Conservation (phyloP, 2,888 invertebrate species). For the Ormyrus pomaceus region DNA sequence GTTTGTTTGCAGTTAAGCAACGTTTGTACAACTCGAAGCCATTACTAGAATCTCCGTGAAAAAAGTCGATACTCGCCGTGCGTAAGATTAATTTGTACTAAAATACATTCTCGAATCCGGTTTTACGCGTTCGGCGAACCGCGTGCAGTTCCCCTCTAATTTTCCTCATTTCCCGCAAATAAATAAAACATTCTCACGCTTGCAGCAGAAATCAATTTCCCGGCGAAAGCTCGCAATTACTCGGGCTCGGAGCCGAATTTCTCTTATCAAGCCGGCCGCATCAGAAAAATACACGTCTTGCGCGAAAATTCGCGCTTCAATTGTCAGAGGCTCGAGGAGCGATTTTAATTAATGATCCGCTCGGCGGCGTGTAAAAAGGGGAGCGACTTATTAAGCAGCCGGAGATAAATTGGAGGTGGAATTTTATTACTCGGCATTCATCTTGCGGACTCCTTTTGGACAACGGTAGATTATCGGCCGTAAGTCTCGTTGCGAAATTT, state of each 20-base stretch:
- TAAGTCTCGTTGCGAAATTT: too few species aligned
- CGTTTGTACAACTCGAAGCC: too few species aligned
- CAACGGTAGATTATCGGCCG: slow-evolving; percentile 20
- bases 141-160: not conserved
- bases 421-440: slow-evolving; percentile 41
- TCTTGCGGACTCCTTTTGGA: slow-evolving; percentile 13
- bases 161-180: slow-evolving; percentile 5
- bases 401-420: slow-evolving; percentile 37
- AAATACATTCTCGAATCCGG: not conserved
- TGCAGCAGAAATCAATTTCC: not conserved
- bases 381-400: slow-evolving; percentile 44
- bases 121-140: not conserved
- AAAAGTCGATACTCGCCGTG: not conserved
- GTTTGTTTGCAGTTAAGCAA: too few species aligned
- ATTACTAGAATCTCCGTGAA: too few species aligned
- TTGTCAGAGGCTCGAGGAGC: slow-evolving; percentile 18
- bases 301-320: not conserved
- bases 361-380: slow-evolving; percentile 28
- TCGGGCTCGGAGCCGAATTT: too few species aligned
- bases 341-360: slow-evolving; percentile 51
- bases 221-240: too few species aligned
- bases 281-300: slow-evolving; percentile 31
- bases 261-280: slow-evolving; percentile 43
- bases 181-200: slow-evolving; percentile 3
- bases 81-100: not conserved